Percentiles rank a stretch among this genome's conserved stretches.
phyloP scores from a whole-genome alignment of 1,140 invertebrate genomes.

The Drosophila sulfurigaster region DNA sequence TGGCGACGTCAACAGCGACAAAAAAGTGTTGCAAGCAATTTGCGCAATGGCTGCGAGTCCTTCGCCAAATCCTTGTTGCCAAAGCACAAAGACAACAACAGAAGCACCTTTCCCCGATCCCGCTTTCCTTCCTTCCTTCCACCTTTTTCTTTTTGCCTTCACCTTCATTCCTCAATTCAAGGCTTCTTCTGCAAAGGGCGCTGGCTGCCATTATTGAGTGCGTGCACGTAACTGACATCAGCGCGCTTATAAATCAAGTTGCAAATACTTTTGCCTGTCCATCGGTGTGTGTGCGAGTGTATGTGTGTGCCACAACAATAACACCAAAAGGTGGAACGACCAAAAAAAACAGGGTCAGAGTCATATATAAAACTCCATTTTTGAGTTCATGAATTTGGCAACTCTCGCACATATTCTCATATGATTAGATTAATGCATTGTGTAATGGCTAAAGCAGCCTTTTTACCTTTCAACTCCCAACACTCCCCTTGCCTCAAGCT shows the following conservation, averaged over 20 bases:
- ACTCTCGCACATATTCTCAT: conserved; percentile 56
- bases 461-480: conserved; percentile 1
- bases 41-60: conserved; percentile 64
- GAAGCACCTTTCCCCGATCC: neutral
- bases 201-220: conserved; percentile 70
- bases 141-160: neutral
- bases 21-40: conserved; percentile 82
- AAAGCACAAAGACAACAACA: conserved; percentile 55
- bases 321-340: conserved; percentile 1
- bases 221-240: conserved; percentile 82
- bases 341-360: conserved; percentile 11
- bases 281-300: neutral
- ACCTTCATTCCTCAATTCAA: too few species aligned
- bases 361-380: conserved; percentile 48
- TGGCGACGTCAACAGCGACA: conserved; percentile 37
- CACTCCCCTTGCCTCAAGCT: neutral
- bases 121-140: neutral
- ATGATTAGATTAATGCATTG: conserved; percentile 82
- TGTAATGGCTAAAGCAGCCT: conserved; percentile 63
- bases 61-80: conserved; percentile 55
- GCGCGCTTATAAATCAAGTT: conserved; percentile 81
- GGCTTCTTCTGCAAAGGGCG: conserved; percentile 4
- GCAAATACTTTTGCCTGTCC: conserved; percentile 63
- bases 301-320: conserved; percentile 12
- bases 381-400: conserved; percentile 75